These are phyloP conservation scores for Pseudomugil tenellus DNA, from an alignment of 2,797 vertebrate species.

Conservation along the genomic window DNA sequence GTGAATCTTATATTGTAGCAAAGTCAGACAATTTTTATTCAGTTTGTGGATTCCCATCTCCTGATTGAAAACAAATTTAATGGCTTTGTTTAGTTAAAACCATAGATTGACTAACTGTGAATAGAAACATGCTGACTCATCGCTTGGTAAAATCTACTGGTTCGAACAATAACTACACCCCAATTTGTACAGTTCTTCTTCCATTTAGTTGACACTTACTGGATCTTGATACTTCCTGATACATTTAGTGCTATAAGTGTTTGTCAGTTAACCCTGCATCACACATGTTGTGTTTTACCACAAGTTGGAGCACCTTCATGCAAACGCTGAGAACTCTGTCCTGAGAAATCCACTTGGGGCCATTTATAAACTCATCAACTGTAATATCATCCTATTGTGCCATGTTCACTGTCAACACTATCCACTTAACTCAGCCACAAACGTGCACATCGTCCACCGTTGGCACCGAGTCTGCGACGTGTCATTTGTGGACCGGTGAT, in stretches of 20 bases:
- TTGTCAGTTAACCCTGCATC: not conserved
- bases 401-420: constrained; percentile 68
- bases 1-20: not conserved
- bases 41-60: not conserved
- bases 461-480: constrained; percentile 60
- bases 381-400: constrained; percentile 66
- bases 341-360: constrained; percentile 55
- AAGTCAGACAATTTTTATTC: not conserved
- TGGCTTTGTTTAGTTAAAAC: not conserved
- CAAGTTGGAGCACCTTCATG: constrained; percentile 11
- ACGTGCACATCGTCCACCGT: constrained; percentile 44
- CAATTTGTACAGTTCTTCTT: not conserved
- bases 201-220: not conserved
- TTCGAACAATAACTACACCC: not conserved
- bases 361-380: constrained; percentile 70
- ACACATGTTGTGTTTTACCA: not conserved
- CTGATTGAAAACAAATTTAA: not conserved
- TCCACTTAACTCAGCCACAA: constrained; percentile 66
- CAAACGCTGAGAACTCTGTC: constrained; percentile 31
- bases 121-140: not conserved
- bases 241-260: not conserved
- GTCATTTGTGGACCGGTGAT: constrained; percentile 47
- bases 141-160: not conserved
- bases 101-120: not conserved
- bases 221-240: not conserved